A percentile compares a stretch with the other conserved stretches of the same genome.
Conservation (phyloP, 2,113 vertebrate genomes). For the Toxotes chatareus region DNA sequence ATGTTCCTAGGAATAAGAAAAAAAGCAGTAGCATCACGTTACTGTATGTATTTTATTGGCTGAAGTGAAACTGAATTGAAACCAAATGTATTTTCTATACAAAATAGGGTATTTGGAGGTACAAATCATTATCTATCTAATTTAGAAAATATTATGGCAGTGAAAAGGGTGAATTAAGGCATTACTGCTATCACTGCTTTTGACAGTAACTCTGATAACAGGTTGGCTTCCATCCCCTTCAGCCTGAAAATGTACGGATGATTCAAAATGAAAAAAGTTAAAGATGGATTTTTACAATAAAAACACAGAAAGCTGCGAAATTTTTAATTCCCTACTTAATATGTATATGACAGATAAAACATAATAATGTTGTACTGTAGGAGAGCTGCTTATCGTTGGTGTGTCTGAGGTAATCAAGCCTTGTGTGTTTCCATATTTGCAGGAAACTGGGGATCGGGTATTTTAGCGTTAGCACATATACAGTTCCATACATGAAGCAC, state of each 20-base stretch:
- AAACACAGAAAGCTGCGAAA: not conserved
- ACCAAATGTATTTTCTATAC: not conserved
- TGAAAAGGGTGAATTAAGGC: not conserved
- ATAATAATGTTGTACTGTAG: not conserved
- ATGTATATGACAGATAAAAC: constrained; percentile 7
- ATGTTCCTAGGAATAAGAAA: not conserved
- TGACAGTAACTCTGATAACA: not conserved
- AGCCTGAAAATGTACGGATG: not conserved
- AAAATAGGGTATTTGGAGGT: not conserved
- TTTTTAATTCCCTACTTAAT: not conserved
- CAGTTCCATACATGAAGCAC: constrained; percentile 43
- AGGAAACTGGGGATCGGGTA: constrained; percentile 38
- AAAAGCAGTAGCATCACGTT: not conserved
- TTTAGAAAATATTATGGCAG: not conserved
- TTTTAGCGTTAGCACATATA: constrained; percentile 62
- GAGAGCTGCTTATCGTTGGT: not conserved
- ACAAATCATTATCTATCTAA: not conserved
- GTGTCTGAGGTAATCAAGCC: constrained; percentile 24
- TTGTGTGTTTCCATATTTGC: constrained; percentile 28
- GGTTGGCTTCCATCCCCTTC: not conserved
- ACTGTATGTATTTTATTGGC: not conserved
- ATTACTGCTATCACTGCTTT: not conserved
- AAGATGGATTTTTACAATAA: not conserved
- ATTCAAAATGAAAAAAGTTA: not conserved
- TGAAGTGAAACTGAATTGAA: not conserved